Base-by-base conservation (phyloP, 2,888 invertebrate species). In the Ochropleura plecta region DNA sequence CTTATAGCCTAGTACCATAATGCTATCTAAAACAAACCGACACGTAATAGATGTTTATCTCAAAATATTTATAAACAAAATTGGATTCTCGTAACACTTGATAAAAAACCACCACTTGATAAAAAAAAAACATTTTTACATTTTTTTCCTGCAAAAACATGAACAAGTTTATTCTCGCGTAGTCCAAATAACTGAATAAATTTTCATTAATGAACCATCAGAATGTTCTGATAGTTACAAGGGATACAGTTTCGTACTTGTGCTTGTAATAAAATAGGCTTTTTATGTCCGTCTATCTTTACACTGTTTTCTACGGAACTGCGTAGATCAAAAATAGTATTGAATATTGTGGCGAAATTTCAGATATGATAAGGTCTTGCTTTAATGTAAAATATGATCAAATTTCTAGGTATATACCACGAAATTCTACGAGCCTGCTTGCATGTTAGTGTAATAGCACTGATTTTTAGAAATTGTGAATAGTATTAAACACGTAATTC, bases 171-270 rank as follows among this genome's bases (percentile, higher is more conserved):
- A 69, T 81, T 67, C 57, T n/a, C 48, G 59, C 77, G 67, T 77
- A 68, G 68, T 67, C 69, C 3, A 79, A 79, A 84, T 75, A 79
- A 55, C 51, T 84, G 84, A 84, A 85, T 86, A 84, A 53, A 81
- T 85, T 85, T 74, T 79, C 79, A 78, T 84, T 84, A 84, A 86
- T 85, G 75, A 82, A 66, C 79, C 51, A 76, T 84, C 71, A 79
- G 55, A 76, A 68, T 68, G n/a, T 60, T 73, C 57, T 44, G 64
- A 76, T 79, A 81, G 76, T 81, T 81, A 84, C 72, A 76, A 76
- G 53, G 70, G 73, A 69, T 69, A 65, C 60, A 48, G 75, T 79
- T 77, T 51, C 64, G n/a, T 65, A 77, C 40, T 66, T 42, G 48
- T 68, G 60, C 42, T 51, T 72, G 74, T 77, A 66, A 77, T 86